These are phyloP conservation scores for Phyllostomus discolor DNA, from an alignment of 2,113 vertebrate genomes.

Conservation along the genomic window DNA sequence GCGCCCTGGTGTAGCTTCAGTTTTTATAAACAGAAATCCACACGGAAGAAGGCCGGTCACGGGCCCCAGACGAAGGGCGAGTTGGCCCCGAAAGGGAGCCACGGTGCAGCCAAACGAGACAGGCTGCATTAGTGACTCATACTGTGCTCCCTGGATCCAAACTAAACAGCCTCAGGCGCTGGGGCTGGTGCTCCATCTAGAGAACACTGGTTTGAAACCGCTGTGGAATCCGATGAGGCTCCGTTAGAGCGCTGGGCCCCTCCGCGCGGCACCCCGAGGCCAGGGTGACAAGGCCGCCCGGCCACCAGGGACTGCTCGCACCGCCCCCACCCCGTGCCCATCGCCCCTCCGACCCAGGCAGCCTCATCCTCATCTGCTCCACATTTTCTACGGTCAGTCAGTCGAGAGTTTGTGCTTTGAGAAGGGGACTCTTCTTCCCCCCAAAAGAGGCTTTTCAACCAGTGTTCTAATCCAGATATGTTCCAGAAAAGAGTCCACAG, in stretches of 20 bases:
- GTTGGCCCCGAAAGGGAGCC: neutral
- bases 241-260: neutral
- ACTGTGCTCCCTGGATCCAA: neutral
- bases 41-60: neutral
- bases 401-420: neutral
- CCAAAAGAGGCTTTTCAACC: neutral
- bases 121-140: neutral
- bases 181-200: neutral
- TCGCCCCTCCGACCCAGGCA: neutral
- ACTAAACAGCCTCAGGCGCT: neutral
- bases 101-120: neutral
- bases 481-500: neutral
- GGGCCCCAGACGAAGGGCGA: neutral
- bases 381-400: neutral
- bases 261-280: neutral
- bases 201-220: neutral
- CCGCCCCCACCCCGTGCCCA: no score
- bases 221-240: neutral
- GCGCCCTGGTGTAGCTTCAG: neutral
- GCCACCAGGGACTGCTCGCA: neutral
- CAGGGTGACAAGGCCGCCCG: neutral
- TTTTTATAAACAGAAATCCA: slow-evolving; percentile 30
- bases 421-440: neutral
- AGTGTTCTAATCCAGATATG: neutral
- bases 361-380: neutral